phyloP scores from a whole-genome alignment of 2,113 vertebrate genomes.

The Cephalopholis sonnerati region DNA sequence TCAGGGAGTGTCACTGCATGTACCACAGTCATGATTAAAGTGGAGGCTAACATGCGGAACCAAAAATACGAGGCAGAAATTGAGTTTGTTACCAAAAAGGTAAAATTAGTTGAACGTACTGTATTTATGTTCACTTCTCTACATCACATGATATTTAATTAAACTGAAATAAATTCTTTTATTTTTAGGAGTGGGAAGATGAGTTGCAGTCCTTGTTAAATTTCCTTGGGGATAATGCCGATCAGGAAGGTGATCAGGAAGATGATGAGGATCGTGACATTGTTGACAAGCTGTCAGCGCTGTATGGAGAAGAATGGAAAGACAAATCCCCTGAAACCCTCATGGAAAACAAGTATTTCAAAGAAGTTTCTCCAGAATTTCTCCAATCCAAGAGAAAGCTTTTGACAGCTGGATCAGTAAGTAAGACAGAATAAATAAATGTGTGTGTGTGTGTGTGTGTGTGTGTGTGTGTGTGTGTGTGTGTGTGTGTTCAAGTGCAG shows the following conservation, averaged over 20 bases:
- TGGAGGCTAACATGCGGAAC: conserved; percentile 51
- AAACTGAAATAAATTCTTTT: neutral
- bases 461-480: too few species aligned
- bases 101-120: conserved; percentile 3
- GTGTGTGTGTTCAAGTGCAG: too few species aligned
- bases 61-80: conserved; percentile 68
- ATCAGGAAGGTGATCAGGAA: neutral
- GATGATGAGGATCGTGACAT: neutral
- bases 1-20: conserved; percentile 66
- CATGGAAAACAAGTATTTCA: conserved; percentile 38
- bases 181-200: conserved; percentile 62
- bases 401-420: conserved; percentile 43
- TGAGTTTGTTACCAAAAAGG: conserved; percentile 72
- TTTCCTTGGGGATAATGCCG: neutral
- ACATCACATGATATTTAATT: neutral
- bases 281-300: conserved; percentile 32
- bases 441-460: too few species aligned
- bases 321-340: neutral
- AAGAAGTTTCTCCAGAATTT: conserved; percentile 58
- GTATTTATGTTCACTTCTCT: neutral
- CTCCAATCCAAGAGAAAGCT: neutral
- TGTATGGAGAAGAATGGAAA: conserved; percentile 66
- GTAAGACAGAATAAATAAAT: neutral
- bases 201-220: conserved; percentile 37
- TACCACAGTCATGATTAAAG: conserved; percentile 75